These are phyloP conservation scores for Drosophila histrio DNA, from an alignment of 2,888 invertebrate species.

Conservation along the genomic window DNA sequence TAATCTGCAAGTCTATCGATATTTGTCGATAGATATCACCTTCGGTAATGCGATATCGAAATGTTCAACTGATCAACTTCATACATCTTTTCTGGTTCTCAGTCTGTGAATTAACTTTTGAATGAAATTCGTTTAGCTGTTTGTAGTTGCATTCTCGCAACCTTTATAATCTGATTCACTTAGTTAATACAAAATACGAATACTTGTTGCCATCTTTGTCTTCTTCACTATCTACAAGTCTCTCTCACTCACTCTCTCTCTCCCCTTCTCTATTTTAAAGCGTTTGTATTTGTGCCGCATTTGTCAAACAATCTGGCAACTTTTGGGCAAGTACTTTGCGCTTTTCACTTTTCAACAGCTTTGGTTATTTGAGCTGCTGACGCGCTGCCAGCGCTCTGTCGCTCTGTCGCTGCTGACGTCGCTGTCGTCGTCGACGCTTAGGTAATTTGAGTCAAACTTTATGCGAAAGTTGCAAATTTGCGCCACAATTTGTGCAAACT, in stretches of 20 bases:
- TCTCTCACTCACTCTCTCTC: neutral
- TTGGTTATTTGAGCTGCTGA: conserved; percentile 46
- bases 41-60: no score
- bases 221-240: no score
- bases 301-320: conserved; percentile 68
- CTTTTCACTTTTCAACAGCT: conserved; percentile 73
- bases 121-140: neutral
- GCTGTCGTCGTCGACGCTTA: conserved; percentile 45
- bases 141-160: neutral
- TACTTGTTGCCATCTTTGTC: neutral
- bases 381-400: conserved; percentile 1
- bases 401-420: neutral
- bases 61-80: no score
- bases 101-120: neutral
- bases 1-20: no score
- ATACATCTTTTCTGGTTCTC: no score
- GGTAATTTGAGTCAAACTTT: conserved; percentile 75
- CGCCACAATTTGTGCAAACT: conserved; percentile 74
- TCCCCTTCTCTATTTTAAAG: neutral
- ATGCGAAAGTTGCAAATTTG: conserved; percentile 76
- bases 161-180: neutral
- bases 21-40: no score
- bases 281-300: conserved; percentile 38
- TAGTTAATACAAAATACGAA: neutral
- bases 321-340: conserved; percentile 65